Conservation (phyloP, 2,888 invertebrate genomes). For the Belgica antarctica region DNA sequence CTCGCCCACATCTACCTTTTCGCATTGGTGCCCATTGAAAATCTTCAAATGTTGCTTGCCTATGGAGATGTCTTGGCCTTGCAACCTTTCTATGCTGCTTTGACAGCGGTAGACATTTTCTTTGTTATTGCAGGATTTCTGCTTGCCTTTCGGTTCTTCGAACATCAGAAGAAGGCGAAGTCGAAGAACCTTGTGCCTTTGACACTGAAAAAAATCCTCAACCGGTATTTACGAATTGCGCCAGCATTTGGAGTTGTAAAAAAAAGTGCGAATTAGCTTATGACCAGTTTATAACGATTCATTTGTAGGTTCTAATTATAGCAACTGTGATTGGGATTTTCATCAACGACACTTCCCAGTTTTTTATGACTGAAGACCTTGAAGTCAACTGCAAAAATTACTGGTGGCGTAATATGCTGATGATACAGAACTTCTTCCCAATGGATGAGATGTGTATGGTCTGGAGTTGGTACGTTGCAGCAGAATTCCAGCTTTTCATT, state of each 20-base stretch:
- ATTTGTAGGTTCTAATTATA: constrained; percentile 49
- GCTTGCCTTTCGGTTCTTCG: constrained; percentile 46
- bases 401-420: constrained; percentile 59
- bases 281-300: neutral
- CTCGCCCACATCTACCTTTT: constrained; percentile 57
- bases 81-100: constrained; percentile 55
- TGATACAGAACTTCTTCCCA: constrained; percentile 49
- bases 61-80: constrained; percentile 51
- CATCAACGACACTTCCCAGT: constrained; percentile 52
- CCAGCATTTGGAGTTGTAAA: constrained; percentile 40
- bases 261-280: neutral
- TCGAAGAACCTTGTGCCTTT: constrained; percentile 43
- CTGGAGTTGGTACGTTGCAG: constrained; percentile 47
- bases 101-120: constrained; percentile 57
- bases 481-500: constrained; percentile 47
- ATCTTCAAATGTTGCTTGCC: constrained; percentile 51
- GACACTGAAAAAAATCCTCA: constrained; percentile 47
- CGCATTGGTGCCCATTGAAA: constrained; percentile 52
- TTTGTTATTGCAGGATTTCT: constrained; percentile 53
- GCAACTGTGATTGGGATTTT: constrained; percentile 53
- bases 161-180: constrained; percentile 45
- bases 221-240: constrained; percentile 54
- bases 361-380: constrained; percentile 52
- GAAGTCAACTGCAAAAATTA: constrained; percentile 55
- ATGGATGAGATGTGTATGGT: constrained; percentile 46